Evolutionary conservation across 2,113 vertebrate genomes (phyloP).

Genomic region (Bufo gargarizans): DNA sequence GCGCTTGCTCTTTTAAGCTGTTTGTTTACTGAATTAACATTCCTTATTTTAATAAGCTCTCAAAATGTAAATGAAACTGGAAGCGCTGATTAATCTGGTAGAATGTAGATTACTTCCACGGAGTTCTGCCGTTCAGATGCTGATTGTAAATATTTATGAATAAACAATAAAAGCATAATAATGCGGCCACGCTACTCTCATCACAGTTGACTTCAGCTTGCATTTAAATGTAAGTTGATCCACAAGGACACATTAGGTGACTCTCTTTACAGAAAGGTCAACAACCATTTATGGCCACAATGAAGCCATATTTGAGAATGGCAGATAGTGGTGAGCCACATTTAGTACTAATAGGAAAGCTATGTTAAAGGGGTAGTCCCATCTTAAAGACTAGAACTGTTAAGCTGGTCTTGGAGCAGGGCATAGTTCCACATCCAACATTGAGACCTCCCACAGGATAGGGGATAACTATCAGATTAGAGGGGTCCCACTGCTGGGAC

Average conservation of each 20-base stretch:
- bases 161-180: not conserved
- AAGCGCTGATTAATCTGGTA: conserved; percentile 20
- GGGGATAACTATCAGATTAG: too few relatives aligned
- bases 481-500: too few relatives aligned
- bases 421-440: not conserved
- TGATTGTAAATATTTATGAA: not conserved
- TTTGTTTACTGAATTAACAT: conserved; percentile 80
- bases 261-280: not conserved
- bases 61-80: conserved; percentile 82
- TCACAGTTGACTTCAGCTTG: not conserved
- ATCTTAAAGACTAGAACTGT: not conserved
- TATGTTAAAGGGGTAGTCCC: not conserved
- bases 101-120: not conserved
- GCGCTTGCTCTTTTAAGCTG: conserved; percentile 80
- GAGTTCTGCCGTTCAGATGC: not conserved
- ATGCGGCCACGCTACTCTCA: not conserved
- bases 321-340: not conserved
- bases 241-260: not conserved
- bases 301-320: not conserved
- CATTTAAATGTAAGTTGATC: not conserved
- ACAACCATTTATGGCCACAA: not conserved
- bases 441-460: not conserved
- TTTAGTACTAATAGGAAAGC: not conserved
- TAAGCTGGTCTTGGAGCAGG: not conserved
- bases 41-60: conserved; percentile 82